Evolutionary conservation across 1,140 invertebrate genomes (phyloP), one percentile per base, ranked within the genome.

Genomic region (Listronotus bonariensis): DNA sequence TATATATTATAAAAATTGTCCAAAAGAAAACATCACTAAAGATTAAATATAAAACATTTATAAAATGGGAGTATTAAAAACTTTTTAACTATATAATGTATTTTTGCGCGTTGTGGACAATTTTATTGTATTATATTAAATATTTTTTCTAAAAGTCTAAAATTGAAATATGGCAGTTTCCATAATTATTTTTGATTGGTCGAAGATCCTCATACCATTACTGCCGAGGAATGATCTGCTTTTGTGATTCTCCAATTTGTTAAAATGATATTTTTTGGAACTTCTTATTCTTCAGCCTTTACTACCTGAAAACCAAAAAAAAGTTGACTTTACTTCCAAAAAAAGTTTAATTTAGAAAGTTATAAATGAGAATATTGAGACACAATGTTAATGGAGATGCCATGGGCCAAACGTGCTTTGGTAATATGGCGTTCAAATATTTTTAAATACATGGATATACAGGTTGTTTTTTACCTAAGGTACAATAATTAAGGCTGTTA

Each of bases 41-140:
- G 32, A 57, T 64, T 53, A 55, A 54, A 63, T 63, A 45, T 64
- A 64, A 64, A 64, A 64, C 61, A 64, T 64, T 64, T 64, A 64
- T 64, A 64, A 64, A 64, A 53, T 17, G 38, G 40, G 61, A 64
- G 52, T 64, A 64, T 64, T 64, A 56, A 56, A 64, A 49, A 46
- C 48, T 20, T 40, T 53, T 56, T 53, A 32, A 53, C 46, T 48
- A 51, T 7, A 40, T 18, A 43, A 26, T 26, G 20, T 55, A n/a
- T 42, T 55, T 56, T 42, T 42, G 61, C 61, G 61, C 59, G 51
- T 36, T 34, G 38, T 45, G 49, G 51, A 62, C 59, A 45, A 54
- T 62, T 62, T 49, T 46, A 26, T 59, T 57, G 55, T 57, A 57
- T 43, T 26, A 61, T 59, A 36, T 36, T 32, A 49, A 59, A 62